Evolutionary conservation across 2,113 vertebrate genomes (phyloP).

Genomic region (Mastomys natalensis): DNA sequence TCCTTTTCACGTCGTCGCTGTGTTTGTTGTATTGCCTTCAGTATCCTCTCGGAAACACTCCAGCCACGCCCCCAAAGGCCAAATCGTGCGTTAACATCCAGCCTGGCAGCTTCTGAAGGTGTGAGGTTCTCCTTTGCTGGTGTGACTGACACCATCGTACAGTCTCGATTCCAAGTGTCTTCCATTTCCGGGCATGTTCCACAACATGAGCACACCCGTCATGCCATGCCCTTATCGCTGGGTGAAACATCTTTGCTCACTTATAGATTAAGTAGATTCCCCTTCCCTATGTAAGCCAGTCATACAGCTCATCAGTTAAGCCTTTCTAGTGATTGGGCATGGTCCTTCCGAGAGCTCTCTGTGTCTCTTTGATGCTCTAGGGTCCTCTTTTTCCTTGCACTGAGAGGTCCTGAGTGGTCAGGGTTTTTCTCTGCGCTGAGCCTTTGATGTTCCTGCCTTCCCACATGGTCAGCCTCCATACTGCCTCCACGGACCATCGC

Average conservation of each 20-base stretch:
- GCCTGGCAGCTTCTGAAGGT: background rate
- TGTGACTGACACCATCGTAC: background rate
- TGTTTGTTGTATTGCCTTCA: background rate
- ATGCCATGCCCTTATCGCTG: background rate
- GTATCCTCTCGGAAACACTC: background rate
- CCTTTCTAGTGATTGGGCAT: background rate
- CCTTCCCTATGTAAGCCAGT: background rate
- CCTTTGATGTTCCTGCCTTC: background rate
- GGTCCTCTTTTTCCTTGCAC: background rate
- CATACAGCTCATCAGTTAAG: background rate
- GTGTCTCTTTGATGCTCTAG: background rate
- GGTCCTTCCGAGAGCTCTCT: background rate
- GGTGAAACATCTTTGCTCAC: background rate
- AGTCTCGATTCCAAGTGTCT: background rate
- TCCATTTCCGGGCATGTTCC: background rate
- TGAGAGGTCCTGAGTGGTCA: background rate
- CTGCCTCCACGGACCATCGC: background rate
- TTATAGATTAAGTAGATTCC: background rate
- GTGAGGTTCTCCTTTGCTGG: background rate
- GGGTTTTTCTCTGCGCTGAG: background rate
- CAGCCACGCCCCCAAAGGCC: background rate
- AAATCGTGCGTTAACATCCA: background rate
- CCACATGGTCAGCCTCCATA: background rate
- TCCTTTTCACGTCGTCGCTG: background rate
- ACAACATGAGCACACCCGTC: background rate